A percentile compares a stretch with the other conserved stretches of the same genome.
These are phyloP conservation scores for Dromococcyx pavoninus DNA, from an alignment of 2,797 vertebrate species.

Conservation along the genomic window DNA sequence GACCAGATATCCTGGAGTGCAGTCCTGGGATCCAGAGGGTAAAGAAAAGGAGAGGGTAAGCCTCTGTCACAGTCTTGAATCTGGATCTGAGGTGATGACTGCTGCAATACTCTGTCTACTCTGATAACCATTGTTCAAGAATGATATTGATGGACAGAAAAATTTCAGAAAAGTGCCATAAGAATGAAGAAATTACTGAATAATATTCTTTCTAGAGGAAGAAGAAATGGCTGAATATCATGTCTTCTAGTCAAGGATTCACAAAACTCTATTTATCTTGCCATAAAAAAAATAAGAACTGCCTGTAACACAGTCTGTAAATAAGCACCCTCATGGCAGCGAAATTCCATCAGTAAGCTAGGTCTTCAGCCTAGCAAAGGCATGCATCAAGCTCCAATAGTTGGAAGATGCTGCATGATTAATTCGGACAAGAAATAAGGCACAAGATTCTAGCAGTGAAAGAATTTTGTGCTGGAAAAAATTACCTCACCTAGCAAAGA, in stretches of 20 bases:
- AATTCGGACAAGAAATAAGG: background rate
- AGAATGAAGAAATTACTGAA: background rate
- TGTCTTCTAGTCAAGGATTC: background rate
- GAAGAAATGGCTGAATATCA: background rate
- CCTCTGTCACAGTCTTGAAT: background rate
- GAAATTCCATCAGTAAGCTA: background rate
- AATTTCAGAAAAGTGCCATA: background rate
- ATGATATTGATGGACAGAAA: rapidly evolving
- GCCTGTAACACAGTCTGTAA: background rate
- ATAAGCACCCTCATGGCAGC: background rate
- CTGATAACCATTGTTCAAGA: background rate
- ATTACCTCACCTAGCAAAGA: background rate
- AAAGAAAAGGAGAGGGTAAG: background rate
- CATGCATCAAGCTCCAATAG: background rate
- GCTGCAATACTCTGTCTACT: background rate
- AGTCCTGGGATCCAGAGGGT: background rate
- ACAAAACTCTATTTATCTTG: background rate
- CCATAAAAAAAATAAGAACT: background rate
- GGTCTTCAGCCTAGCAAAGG: background rate
- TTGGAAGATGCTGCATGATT: background rate
- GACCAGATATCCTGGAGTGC: background rate
- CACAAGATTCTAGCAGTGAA: background rate
- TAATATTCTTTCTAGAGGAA: background rate
- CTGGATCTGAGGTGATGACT: background rate
- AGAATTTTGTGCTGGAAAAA: background rate